Evolutionary conservation across 2,888 invertebrate species (phyloP).

Genomic region (Plebejus argus): DNA sequence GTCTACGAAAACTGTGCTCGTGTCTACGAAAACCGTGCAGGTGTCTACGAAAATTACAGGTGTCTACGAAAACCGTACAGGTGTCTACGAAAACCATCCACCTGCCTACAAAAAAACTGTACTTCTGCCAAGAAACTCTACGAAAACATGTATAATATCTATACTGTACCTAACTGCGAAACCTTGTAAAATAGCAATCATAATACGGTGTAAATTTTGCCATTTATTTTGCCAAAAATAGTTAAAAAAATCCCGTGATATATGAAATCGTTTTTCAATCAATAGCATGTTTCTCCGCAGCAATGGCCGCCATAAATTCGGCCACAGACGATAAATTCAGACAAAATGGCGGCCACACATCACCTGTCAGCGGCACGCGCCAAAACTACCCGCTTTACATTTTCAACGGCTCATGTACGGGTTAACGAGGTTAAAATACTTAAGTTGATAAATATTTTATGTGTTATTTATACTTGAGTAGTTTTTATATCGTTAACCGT

Average conservation of each 20-base stretch:
- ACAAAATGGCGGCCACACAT: conserved; percentile 49
- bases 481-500: too few species aligned
- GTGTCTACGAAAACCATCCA: too few species aligned
- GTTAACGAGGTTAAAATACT: not conserved
- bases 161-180: not conserved
- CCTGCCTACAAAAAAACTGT: too few species aligned
- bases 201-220: not conserved
- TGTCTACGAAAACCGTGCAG: too few species aligned
- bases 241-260: not conserved
- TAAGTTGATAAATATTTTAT: not conserved
- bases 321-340: conserved; percentile 44
- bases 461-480: too few species aligned
- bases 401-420: conserved; percentile 27
- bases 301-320: conserved; percentile 41
- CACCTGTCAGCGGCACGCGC: conserved; percentile 48
- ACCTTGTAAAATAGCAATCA: not conserved
- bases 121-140: too few species aligned
- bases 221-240: not conserved
- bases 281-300: conserved; percentile 18
- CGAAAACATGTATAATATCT: too few species aligned
- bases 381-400: conserved; percentile 35
- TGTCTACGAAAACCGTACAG: too few species aligned
- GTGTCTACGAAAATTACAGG: too few species aligned
- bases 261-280: conserved; percentile 28
- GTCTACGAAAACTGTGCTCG: too few species aligned